phyloP scores from a whole-genome alignment of 2,113 vertebrate species.

The Speoplatyrhinus poulsoni region DNA sequence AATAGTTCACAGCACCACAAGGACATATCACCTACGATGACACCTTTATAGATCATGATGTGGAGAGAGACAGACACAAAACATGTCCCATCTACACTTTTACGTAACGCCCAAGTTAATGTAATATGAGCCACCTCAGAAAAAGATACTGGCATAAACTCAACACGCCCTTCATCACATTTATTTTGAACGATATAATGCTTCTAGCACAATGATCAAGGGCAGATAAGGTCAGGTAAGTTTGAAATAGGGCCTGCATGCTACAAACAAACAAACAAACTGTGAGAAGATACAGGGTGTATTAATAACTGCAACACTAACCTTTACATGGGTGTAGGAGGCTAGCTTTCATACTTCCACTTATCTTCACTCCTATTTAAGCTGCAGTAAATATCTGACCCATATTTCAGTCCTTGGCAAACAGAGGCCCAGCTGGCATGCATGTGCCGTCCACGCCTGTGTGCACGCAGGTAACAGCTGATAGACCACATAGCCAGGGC shows the following conservation, averaged over 20 bases:
- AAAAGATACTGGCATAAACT: background rate
- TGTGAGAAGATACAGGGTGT: slow-evolving; percentile 31
- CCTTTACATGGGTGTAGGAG: slow-evolving; percentile 36
- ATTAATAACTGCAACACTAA: slow-evolving; percentile 61
- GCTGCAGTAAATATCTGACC: slow-evolving; percentile 49
- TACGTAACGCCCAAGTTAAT: slow-evolving; percentile 1
- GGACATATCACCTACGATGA: slow-evolving; percentile 33
- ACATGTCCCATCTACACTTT: slow-evolving; percentile 19
- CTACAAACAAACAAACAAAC: slow-evolving; percentile 31
- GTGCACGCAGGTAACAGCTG: slow-evolving; percentile 39
- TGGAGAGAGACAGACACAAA: slow-evolving; percentile 19
- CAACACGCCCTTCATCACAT: background rate
- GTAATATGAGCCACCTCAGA: slow-evolving; percentile 4
- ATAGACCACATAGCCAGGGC: slow-evolving; percentile 25
- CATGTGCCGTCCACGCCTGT: slow-evolving; percentile 36
- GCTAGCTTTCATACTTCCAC: slow-evolving; percentile 22
- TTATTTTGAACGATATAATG: too few species aligned
- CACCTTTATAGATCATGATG: slow-evolving; percentile 38
- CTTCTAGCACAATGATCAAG: slow-evolving; percentile 31
- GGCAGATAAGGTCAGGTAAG: slow-evolving; percentile 36
- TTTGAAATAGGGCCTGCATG: slow-evolving; percentile 36
- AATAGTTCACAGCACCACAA: slow-evolving; percentile 27
- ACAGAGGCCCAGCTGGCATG: background rate
- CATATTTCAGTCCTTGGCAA: slow-evolving; percentile 30
- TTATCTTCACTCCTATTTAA: slow-evolving; percentile 18